These are phyloP conservation scores for Orycteropus afer DNA, from an alignment of 2,113 vertebrate species.

Conservation along the genomic window DNA sequence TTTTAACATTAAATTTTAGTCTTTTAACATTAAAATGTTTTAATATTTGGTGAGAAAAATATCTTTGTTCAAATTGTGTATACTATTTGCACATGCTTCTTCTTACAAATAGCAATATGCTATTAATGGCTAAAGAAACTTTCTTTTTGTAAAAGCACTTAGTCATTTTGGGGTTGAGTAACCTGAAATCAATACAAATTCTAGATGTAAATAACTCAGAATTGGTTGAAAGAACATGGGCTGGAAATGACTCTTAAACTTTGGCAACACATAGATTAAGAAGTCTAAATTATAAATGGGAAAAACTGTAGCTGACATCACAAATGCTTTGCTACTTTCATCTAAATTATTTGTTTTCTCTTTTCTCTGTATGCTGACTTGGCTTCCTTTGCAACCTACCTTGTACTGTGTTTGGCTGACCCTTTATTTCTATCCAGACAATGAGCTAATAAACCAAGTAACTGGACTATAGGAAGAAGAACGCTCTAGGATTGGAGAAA, in stretches of 20 bases:
- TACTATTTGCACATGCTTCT: background rate
- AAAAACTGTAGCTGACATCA: background rate
- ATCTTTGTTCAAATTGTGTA: background rate
- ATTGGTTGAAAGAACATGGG: background rate
- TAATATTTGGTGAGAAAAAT: background rate
- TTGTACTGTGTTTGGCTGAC: constrained; percentile 6
- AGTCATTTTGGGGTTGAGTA: background rate
- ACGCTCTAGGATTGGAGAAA: background rate
- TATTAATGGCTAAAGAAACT: background rate
- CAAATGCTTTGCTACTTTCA: background rate
- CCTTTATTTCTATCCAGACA: background rate
- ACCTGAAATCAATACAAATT: background rate
- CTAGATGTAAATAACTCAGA: background rate
- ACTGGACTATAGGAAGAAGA: background rate
- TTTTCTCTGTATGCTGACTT: background rate
- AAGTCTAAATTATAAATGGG: background rate
- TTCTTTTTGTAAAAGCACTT: background rate
- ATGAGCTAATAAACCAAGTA: background rate
- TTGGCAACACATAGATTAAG: background rate
- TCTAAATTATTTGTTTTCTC: background rate
- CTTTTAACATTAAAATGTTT: background rate
- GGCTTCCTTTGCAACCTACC: background rate
- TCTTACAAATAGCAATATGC: background rate
- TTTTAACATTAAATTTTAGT: background rate
- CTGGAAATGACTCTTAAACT: background rate